Evolutionary conservation across 1,140 invertebrate species (phyloP).

Genomic region (Ceratina calcarata): DNA sequence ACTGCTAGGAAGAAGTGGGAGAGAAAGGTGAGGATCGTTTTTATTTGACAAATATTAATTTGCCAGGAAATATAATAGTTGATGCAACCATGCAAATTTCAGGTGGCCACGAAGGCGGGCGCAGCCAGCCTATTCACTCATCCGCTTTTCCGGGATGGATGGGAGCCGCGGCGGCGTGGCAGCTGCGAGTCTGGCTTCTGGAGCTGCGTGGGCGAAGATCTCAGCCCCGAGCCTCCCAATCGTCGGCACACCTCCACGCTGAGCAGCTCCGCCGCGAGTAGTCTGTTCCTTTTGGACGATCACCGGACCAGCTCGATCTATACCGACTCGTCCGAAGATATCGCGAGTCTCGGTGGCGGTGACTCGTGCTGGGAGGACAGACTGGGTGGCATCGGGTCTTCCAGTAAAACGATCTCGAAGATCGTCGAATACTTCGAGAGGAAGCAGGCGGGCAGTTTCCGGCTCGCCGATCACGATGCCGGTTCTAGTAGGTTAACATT

Average conservation of each 20-base stretch:
- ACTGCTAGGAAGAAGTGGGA: constrained; percentile 79
- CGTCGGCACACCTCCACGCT: constrained; percentile 79
- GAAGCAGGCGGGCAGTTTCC: constrained; percentile 80
- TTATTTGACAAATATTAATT: no score
- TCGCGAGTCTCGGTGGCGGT: constrained; percentile 88
- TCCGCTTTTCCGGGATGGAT: constrained; percentile 79
- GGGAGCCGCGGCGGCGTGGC: constrained; percentile 85
- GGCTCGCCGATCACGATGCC: constrained; percentile 67
- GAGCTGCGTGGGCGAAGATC: constrained; percentile 89
- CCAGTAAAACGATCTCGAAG: constrained; percentile 87
- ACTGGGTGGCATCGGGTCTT: constrained; percentile 81
- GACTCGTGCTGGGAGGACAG: constrained; percentile 87
- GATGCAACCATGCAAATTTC: constrained; percentile 14
- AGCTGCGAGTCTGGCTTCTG: constrained; percentile 94
- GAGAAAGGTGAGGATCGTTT: constrained; percentile 69
- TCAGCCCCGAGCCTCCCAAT: constrained; percentile 79
- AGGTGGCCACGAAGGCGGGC: constrained; percentile 77
- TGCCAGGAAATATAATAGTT: not conserved
- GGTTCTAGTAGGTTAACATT: constrained; percentile 72
- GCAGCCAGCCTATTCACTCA: constrained; percentile 80
- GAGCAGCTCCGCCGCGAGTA: constrained; percentile 83
- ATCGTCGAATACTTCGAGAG: constrained; percentile 94
- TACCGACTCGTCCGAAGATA: constrained; percentile 92
- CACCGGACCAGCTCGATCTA: constrained; percentile 91
- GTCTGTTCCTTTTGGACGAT: constrained; percentile 82